Evolutionary conservation across 2,113 vertebrate species (phyloP).

Genomic region (Tinamus guttatus): DNA sequence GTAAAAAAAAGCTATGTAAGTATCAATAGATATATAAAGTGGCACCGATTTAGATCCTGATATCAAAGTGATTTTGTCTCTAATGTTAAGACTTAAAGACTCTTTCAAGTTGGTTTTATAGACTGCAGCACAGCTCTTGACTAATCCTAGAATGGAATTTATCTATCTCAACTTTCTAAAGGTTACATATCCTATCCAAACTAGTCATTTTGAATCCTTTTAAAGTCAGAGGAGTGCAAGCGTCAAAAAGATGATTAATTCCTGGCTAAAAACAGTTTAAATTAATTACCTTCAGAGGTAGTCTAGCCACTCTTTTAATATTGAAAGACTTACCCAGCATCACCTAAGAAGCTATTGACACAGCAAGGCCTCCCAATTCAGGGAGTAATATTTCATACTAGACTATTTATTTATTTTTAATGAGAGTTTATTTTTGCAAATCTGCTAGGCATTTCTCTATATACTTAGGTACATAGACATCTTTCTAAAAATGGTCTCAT

Average conservation of each 20-base stretch:
- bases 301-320: background rate
- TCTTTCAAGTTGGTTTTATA: background rate
- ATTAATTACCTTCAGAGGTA: background rate
- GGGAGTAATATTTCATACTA: background rate
- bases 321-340: background rate
- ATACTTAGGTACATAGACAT: background rate
- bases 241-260: background rate
- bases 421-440: background rate
- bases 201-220: background rate
- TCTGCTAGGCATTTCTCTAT: fast-evolving
- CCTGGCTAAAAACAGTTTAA: background rate
- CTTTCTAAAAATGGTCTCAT: background rate
- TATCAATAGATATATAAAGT: background rate
- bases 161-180: background rate
- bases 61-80: background rate
- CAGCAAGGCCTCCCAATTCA: background rate
- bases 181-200: background rate
- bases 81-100: background rate
- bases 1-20: background rate
- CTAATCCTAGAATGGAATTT: background rate
- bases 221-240: background rate
- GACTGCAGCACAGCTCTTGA: background rate
- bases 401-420: background rate
- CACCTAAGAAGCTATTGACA: background rate
- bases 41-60: background rate